Evolutionary conservation across 2,888 invertebrate species (phyloP).

Genomic region (Caradrina clavipalpis): DNA sequence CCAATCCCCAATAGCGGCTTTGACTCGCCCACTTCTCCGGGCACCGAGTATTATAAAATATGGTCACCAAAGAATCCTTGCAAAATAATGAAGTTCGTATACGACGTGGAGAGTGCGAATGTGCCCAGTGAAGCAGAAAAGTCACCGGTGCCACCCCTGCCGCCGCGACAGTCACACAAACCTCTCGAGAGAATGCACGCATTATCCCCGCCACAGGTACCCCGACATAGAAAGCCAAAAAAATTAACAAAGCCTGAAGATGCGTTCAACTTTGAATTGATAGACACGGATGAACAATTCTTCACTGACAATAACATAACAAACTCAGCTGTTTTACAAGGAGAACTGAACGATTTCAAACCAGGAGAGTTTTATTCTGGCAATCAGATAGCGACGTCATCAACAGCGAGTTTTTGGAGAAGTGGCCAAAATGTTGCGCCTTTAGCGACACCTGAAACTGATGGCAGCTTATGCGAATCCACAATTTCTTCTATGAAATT

Average conservation of each 20-base stretch:
- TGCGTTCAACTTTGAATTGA: slow-evolving; percentile 95
- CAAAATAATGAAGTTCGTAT: slow-evolving; percentile 90
- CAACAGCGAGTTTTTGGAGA: slow-evolving; percentile 84
- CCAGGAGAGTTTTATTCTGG: slow-evolving; percentile 89
- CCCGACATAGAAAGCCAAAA: slow-evolving; percentile 93
- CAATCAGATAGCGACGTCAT: slow-evolving; percentile 81
- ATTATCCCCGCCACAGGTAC: slow-evolving; percentile 93
- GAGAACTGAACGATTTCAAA: slow-evolving; percentile 85
- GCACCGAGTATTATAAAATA: slow-evolving; percentile 93
- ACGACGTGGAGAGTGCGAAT: slow-evolving; percentile 88
- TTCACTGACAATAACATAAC: slow-evolving; percentile 88
- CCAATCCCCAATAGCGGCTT: slow-evolving; percentile 88
- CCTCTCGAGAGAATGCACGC: slow-evolving; percentile 95
- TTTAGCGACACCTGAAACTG: slow-evolving; percentile 92
- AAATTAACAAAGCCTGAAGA: slow-evolving; percentile 93
- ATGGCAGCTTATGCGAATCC: slow-evolving; percentile 91
- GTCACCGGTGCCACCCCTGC: slow-evolving; percentile 93
- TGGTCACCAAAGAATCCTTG: slow-evolving; percentile 92
- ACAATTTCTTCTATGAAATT: slow-evolving; percentile 88
- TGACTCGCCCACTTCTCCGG: slow-evolving; percentile 91
- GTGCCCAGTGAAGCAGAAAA: slow-evolving; percentile 91
- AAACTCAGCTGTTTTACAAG: slow-evolving; percentile 84
- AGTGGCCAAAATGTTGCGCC: slow-evolving; percentile 89
- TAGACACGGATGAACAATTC: slow-evolving; percentile 95
- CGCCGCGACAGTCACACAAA: slow-evolving; percentile 93